Evolutionary conservation across 2,113 vertebrate genomes (phyloP), one percentile per base, ranked within the genome.

Genomic region (Lathamus discolor): DNA sequence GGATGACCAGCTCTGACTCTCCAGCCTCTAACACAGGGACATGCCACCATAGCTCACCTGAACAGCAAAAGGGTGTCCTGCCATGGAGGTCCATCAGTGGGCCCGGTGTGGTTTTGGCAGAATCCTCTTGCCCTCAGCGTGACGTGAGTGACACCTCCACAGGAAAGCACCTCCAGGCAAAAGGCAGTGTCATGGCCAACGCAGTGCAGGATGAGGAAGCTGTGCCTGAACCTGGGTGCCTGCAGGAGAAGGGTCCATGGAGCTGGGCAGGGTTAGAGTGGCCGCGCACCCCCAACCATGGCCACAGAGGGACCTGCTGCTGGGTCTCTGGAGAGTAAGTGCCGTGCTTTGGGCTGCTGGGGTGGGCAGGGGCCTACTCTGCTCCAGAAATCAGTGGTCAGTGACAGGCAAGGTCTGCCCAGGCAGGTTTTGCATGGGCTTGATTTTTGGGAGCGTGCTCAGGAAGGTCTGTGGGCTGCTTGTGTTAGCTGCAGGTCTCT

Each of bases 261-360:
- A 52, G 54, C 35, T 35, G 37, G 9, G 33, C 4, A 15, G 23
- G 41, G 41, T 19, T 14, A 8, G 48, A 44, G 43, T 6, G 4
- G 35, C 73, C 3, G 1, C 1, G 0, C 5, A 7, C 13, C 9
- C 20, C 29, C n/a, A 37, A 0, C 46, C 61, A 13, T 0, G 1
- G n/a, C 64, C 25, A 18, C 2, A 2, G 28, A 22, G 25, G 24
- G 39, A 25, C 39, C 72, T n/a, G 10, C 3, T 11, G 9, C 17
- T 25, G 29, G n/a, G 39, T 39, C 39, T 25, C 17, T 52, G 37
- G 51, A 14, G 37, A 59, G 33, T 44, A 52, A 46, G 48, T 23
- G 28, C 43, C 13, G 19, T 41, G 37, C 10, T 46, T 55, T 25
- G n/a, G 44, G 66, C 59, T 66, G 64, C 37, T 52, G 44, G 14